Evolutionary conservation across 2,888 invertebrate genomes (phyloP).

Genomic region (Dione vanillae): DNA sequence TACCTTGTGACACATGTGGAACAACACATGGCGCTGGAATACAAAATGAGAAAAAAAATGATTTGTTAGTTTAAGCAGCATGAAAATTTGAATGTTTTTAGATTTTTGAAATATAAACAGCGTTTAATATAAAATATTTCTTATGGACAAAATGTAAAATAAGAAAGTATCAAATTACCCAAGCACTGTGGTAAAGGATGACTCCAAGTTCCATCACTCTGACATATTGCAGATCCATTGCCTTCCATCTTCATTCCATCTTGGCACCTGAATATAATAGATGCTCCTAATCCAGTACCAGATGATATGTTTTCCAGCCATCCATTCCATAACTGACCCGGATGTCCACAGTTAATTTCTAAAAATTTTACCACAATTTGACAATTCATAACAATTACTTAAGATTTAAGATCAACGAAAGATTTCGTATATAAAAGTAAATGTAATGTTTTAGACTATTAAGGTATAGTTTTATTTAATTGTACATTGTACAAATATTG

Average conservation of each 20-base stretch:
- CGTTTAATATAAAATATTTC: no score
- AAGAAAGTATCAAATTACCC: conserved; percentile 77
- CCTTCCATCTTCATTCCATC: conserved; percentile 96
- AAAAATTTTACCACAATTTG: conserved; percentile 44
- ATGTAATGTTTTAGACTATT: no score
- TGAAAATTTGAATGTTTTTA: no score
- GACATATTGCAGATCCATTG: conserved; percentile 95
- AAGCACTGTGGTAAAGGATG: conserved; percentile 95
- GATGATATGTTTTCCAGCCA: conserved; percentile 96
- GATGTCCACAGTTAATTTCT: conserved; percentile 99
- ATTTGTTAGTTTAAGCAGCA: no score
- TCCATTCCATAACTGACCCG: conserved; percentile 97
- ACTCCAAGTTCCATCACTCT: conserved; percentile 97
- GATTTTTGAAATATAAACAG: no score
- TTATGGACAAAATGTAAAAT: neutral
- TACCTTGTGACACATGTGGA: conserved; percentile 92
- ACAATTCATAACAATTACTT: no score
- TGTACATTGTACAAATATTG: no score
- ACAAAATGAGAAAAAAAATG: neutral
- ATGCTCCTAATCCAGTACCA: conserved; percentile 95
- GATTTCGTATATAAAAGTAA: no score
- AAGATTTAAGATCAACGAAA: no score
- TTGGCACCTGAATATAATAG: conserved; percentile 96
- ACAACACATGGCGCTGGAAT: conserved; percentile 95
- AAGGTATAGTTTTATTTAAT: no score